phyloP scores from a whole-genome alignment of 2,113 vertebrate species.

The Dermatemys mawii region DNA sequence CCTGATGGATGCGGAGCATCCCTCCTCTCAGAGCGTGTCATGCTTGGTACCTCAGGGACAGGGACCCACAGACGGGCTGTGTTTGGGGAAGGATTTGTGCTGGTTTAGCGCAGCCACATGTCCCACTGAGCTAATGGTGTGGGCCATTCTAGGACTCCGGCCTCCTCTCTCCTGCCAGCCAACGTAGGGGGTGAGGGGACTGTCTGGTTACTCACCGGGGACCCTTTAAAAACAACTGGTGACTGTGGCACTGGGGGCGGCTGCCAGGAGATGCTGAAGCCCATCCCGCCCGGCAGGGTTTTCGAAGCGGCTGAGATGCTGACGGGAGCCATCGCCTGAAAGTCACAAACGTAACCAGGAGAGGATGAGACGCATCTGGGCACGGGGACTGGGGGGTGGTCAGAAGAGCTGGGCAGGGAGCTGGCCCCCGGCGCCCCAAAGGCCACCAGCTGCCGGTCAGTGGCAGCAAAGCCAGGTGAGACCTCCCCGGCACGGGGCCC shows the following conservation, averaged over 20 bases:
- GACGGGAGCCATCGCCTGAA: constrained; percentile 81
- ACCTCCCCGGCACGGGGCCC: background rate
- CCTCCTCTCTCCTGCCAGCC: background rate
- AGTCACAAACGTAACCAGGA: background rate
- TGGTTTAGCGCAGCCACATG: background rate
- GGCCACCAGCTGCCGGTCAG: background rate
- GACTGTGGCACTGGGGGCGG: constrained; percentile 69
- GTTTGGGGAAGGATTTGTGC: background rate
- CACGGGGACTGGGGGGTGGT: background rate
- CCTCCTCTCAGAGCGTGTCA: background rate
- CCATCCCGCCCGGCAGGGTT: constrained; percentile 74
- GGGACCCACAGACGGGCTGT: background rate
- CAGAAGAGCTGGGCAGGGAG: background rate
- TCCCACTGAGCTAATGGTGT: background rate
- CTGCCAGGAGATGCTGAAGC: constrained; percentile 86
- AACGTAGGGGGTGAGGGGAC: background rate
- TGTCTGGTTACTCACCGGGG: constrained; percentile 77
- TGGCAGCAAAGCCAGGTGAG: background rate
- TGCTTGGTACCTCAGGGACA: background rate
- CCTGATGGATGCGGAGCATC: background rate
- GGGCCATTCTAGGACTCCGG: background rate
- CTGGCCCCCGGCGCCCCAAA: background rate
- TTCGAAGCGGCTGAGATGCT: constrained; percentile 77
- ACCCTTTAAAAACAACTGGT: constrained; percentile 83
- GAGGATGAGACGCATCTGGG: background rate